phyloP scores from a whole-genome alignment of 2,113 vertebrate genomes.

The Malurus melanocephalus region DNA sequence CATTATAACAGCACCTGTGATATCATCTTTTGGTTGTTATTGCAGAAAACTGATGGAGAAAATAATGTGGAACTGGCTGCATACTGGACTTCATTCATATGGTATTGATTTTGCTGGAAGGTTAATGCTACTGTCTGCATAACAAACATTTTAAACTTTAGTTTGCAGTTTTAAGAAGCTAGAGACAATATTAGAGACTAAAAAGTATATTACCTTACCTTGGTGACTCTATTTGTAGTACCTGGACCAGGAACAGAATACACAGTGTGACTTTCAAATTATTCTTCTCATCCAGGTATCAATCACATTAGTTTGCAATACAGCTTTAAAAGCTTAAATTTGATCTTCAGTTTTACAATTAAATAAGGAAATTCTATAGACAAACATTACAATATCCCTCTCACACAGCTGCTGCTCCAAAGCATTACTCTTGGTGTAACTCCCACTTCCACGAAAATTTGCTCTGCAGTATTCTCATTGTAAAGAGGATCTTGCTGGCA shows the following conservation, averaged over 20 bases:
- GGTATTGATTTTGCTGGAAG: neutral
- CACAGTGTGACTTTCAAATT: neutral
- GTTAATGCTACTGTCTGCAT: neutral
- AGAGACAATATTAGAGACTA: neutral
- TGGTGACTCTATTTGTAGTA: neutral
- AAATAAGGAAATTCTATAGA: neutral
- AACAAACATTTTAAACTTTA: neutral
- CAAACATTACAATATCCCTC: neutral
- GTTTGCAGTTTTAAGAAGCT: neutral
- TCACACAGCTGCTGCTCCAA: neutral
- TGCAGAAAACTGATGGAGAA: neutral
- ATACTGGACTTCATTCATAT: neutral
- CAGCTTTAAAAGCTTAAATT: neutral
- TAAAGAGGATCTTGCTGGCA: neutral
- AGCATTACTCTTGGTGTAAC: neutral
- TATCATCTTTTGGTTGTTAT: neutral
- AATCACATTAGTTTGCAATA: neutral
- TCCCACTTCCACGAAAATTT: neutral
- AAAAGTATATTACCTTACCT: neutral
- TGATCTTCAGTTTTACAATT: neutral
- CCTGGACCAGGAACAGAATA: neutral
- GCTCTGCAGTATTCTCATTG: neutral
- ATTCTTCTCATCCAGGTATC: neutral
- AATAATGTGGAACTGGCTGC: neutral
- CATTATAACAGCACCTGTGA: neutral